A percentile compares a stretch with the other conserved stretches of the same genome.
Evolutionary conservation across 2,113 vertebrate species (phyloP).

Genomic region (Corythaixoides concolor): DNA sequence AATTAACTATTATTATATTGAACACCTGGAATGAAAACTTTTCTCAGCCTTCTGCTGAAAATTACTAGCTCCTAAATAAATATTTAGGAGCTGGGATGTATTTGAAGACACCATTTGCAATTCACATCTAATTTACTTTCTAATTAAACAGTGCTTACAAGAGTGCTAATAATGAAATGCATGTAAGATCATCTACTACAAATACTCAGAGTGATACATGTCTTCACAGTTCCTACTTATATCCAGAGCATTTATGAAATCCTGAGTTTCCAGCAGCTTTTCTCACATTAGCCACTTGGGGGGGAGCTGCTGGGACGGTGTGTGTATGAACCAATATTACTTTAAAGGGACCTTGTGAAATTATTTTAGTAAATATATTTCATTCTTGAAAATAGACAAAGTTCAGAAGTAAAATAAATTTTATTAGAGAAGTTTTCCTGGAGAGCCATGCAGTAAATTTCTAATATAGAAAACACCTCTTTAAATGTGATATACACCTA

Average conservation of each 20-base stretch:
- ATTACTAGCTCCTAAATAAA: not conserved
- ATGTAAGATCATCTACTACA: not conserved
- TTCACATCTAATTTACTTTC: slow-evolving; percentile 39
- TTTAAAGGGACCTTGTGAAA: not conserved
- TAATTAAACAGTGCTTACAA: slow-evolving; percentile 31
- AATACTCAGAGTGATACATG: not conserved
- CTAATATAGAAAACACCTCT: not conserved
- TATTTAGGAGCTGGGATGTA: not conserved
- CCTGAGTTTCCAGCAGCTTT: not conserved
- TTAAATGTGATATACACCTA: not conserved
- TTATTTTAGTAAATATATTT: not conserved
- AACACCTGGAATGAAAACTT: not conserved
- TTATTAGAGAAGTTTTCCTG: not conserved
- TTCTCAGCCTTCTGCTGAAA: not conserved
- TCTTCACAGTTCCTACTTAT: not conserved
- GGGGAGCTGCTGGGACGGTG: too few species aligned
- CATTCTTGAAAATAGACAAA: not conserved
- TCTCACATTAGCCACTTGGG: not conserved
- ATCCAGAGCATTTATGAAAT: not conserved
- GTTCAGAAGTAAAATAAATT: not conserved
- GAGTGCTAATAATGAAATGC: not conserved
- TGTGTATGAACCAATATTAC: not conserved
- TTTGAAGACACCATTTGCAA: slow-evolving; percentile 38
- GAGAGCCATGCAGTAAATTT: not conserved
- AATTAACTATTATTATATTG: not conserved